phyloP scores from a whole-genome alignment of 2,888 invertebrate genomes.

The Omphaloscelis lunosa region DNA sequence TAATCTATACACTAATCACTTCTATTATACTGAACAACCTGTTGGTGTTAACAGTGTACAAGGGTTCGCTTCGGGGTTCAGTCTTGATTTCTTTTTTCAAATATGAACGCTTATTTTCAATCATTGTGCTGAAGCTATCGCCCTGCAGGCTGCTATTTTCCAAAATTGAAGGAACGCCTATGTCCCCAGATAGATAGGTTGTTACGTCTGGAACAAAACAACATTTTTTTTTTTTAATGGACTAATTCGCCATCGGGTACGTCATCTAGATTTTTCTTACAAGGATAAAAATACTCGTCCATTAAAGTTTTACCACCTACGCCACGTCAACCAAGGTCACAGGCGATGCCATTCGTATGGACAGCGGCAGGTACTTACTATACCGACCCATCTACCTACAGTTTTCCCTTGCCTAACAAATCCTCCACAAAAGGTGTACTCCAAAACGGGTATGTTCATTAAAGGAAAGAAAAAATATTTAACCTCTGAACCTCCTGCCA shows the following conservation, averaged over 20 bases:
- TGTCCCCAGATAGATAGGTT: conserved; percentile 71
- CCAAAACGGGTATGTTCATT: not conserved
- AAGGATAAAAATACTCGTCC: no score
- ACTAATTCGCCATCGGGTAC: not conserved
- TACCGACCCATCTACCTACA: not conserved
- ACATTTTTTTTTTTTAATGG: not conserved
- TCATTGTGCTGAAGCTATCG: conserved; percentile 78
- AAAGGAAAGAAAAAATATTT: not conserved
- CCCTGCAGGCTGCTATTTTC: conserved; percentile 71
- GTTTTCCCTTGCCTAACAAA: not conserved
- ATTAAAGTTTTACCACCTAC: not conserved
- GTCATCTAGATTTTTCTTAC: not conserved
- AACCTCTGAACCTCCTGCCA: not conserved
- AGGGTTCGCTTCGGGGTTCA: conserved; percentile 78
- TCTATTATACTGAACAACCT: conserved; percentile 74
- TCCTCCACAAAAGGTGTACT: not conserved
- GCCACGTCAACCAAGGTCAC: not conserved
- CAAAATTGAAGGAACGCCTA: conserved; percentile 74
- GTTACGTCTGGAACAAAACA: conserved; percentile 71
- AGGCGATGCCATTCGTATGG: not conserved
- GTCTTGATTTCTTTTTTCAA: conserved; percentile 80
- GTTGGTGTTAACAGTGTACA: conserved; percentile 84
- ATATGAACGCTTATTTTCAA: conserved; percentile 80
- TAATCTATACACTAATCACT: not conserved
- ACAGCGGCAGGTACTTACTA: not conserved